Percentiles rank a stretch among this genome's conserved stretches.
phyloP scores from a whole-genome alignment of 2,797 vertebrate species.

The Ataeniobius toweri region DNA sequence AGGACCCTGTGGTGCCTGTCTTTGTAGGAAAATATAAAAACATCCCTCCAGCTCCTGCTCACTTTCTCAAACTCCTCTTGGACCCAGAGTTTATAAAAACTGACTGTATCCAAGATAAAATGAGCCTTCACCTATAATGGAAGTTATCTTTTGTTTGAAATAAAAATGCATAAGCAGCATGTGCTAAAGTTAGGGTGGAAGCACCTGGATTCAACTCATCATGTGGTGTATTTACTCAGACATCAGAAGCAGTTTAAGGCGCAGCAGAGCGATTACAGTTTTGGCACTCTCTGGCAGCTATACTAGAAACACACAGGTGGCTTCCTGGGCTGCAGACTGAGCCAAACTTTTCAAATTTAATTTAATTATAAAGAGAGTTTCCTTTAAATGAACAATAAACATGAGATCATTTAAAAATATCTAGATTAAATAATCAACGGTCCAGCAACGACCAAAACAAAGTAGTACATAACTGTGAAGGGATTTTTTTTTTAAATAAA shows the following conservation, averaged over 20 bases:
- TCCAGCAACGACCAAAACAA: too few species aligned
- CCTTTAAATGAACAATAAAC: too few species aligned
- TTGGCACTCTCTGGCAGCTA: neutral
- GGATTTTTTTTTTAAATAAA: too few species aligned
- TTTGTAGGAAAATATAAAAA: neutral
- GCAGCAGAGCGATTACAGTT: neutral
- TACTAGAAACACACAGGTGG: neutral
- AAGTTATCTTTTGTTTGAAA: neutral
- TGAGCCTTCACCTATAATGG: neutral
- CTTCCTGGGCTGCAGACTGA: conserved; percentile 1
- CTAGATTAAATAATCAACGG: too few species aligned
- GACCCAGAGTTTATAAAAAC: neutral
- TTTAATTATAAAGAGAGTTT: too few species aligned
- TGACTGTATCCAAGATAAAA: conserved; percentile 6
- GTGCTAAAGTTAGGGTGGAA: neutral
- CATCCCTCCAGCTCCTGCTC: conserved; percentile 5
- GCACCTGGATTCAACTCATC: conserved; percentile 13
- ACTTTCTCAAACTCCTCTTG: conserved; percentile 10
- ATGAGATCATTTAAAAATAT: too few species aligned
- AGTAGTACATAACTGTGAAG: too few species aligned
- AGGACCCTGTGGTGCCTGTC: neutral
- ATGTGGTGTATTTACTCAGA: conserved; percentile 8
- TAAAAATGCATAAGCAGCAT: neutral
- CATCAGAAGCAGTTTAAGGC: neutral
- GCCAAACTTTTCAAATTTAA: neutral